Evolutionary conservation across 1,140 invertebrate genomes (phyloP).

Genomic region (Papilio xuthus): DNA sequence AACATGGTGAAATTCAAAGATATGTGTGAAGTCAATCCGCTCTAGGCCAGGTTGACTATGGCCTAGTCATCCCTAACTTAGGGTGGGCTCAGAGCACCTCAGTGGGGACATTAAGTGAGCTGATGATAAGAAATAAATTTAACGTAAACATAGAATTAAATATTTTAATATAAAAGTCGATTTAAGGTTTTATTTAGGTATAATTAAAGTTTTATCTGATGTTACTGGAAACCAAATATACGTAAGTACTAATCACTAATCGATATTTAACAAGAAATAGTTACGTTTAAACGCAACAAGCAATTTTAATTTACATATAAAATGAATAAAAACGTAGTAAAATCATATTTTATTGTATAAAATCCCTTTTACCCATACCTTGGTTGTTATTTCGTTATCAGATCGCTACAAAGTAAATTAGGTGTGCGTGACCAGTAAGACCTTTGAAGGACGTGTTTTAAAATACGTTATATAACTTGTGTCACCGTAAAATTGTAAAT

Average conservation of each 20-base stretch:
- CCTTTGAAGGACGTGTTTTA: background rate
- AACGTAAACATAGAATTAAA: too few species aligned
- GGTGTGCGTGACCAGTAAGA: constrained; percentile 4
- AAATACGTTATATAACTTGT: background rate
- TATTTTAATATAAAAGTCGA: too few species aligned
- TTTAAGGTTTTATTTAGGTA: too few species aligned
- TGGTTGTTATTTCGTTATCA: constrained; percentile 1
- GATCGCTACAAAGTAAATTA: background rate
- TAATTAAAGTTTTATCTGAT: too few species aligned
- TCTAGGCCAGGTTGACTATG: too few species aligned
- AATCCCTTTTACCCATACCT: background rate
- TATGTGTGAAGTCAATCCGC: too few species aligned
- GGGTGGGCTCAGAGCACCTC: too few species aligned
- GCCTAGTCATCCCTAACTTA: too few species aligned
- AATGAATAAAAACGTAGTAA: background rate
- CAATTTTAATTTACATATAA: constrained; percentile 7
- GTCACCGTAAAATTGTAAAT: background rate
- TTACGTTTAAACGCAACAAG: background rate
- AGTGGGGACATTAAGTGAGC: too few species aligned
- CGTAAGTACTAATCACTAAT: background rate
- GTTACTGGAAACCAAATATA: background rate
- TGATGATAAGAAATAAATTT: too few species aligned
- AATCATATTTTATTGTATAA: background rate
- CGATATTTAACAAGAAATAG: background rate
- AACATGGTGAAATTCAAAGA: too few species aligned